Conservation (phyloP, 2,888 invertebrate species). For the Acanthosoma haemorrhoidale region DNA sequence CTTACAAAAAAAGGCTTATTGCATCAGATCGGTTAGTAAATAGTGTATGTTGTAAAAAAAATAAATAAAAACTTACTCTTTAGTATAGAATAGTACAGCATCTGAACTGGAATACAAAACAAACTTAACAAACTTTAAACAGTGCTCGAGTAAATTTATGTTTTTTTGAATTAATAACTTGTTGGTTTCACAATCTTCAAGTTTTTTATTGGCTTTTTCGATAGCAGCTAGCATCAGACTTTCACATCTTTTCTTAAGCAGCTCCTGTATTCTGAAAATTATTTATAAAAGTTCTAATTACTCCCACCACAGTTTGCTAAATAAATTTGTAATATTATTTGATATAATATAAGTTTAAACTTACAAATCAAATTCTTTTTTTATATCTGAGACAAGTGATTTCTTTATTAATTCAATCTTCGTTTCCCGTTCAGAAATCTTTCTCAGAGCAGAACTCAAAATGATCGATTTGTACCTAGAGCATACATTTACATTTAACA, state of each 20-base stretch:
- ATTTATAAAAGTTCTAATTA: no score
- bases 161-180: not conserved
- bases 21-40: no score
- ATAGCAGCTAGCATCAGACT: conserved; percentile 1
- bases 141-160: not conserved
- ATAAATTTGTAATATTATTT: not conserved
- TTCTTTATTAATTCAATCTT: conserved; percentile 4
- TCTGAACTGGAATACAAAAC: conserved; percentile 18
- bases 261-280: not conserved
- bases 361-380: conserved; percentile 26
- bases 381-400: conserved; percentile 14
- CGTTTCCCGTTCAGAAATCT: not conserved
- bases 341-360: not conserved
- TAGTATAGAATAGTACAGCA: conserved; percentile 18
- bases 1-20: no score
- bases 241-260: conserved; percentile 7
- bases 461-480: not conserved
- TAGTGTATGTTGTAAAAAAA: no score
- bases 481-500: not conserved
- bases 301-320: not conserved
- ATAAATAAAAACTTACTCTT: conserved; percentile 12
- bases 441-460: conserved; percentile 13
- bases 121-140: conserved; percentile 17
- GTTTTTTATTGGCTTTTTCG: conserved; percentile 12
- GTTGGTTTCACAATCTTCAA: conserved; percentile 17